Percentiles rank a stretch among this genome's conserved stretches.
Evolutionary conservation across 1,140 invertebrate genomes (phyloP).

Genomic region (Dryas iulia): DNA sequence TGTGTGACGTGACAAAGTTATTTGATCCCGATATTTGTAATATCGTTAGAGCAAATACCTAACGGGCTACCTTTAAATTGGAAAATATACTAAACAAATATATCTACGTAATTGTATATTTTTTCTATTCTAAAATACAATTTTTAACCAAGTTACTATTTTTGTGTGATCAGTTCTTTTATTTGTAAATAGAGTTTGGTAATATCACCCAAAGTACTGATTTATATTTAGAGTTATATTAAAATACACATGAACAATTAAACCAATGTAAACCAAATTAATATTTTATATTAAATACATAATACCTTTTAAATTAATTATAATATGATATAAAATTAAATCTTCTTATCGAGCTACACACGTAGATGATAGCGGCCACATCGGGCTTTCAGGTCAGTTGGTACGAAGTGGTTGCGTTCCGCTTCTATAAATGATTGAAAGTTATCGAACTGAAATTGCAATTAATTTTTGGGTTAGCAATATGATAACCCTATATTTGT

Average conservation of each 20-base stretch:
- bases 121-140: not conserved
- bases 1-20: not conserved
- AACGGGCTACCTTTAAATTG: not conserved
- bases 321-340: not conserved
- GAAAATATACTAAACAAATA: not conserved
- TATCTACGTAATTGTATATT: not conserved
- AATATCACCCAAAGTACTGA: too few relatives aligned
- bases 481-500: not conserved
- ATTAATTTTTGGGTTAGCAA: not conserved
- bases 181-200: too few relatives aligned
- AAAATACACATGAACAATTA: too few relatives aligned
- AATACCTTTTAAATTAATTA: not conserved
- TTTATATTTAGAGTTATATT: too few relatives aligned
- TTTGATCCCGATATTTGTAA: not conserved
- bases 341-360: not conserved
- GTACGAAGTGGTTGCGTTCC: constrained; percentile 1
- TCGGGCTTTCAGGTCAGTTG: not conserved
- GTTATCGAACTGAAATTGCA: not conserved
- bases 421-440: not conserved
- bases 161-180: too few relatives aligned
- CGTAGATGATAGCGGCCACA: not conserved
- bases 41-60: not conserved
- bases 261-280: too few relatives aligned
- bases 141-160: too few relatives aligned
- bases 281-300: not conserved